These are phyloP conservation scores for Eristalis tenax DNA, from an alignment of 2,888 invertebrate genomes.

Conservation along the genomic window DNA sequence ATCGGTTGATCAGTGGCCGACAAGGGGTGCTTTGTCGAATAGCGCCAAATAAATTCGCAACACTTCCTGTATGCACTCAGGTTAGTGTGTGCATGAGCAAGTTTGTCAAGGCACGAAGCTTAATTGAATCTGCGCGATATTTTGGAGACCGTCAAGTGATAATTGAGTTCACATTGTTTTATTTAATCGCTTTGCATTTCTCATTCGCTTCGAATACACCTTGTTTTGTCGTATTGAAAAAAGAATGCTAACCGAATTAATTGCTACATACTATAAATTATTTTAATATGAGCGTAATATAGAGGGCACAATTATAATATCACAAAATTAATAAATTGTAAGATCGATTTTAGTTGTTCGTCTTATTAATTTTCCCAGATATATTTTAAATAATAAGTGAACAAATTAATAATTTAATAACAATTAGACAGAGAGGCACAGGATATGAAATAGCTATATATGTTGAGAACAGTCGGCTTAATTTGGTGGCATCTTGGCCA, in stretches of 20 bases:
- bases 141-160: slow-evolving; percentile 37
- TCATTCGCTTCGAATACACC: neutral
- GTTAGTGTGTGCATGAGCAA: slow-evolving; percentile 12
- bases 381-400: too few relatives aligned
- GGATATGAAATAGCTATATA: too few relatives aligned
- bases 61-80: slow-evolving; percentile 61
- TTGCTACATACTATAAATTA: slow-evolving; percentile 22
- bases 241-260: slow-evolving; percentile 27
- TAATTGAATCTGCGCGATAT: slow-evolving; percentile 18
- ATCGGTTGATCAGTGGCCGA: slow-evolving; percentile 7
- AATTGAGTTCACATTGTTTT: slow-evolving; percentile 23
- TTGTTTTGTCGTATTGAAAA: slow-evolving; percentile 2
- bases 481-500: too few relatives aligned
- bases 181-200: neutral
- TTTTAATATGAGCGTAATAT: neutral
- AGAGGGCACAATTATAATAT: neutral
- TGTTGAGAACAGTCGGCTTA: too few relatives aligned
- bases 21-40: slow-evolving; percentile 14
- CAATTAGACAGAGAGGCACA: too few relatives aligned
- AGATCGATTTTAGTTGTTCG: too few relatives aligned
- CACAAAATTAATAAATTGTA: too few relatives aligned
- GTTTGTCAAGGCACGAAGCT: slow-evolving; percentile 27
- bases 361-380: too few relatives aligned
- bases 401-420: too few relatives aligned
- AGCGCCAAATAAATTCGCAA: slow-evolving; percentile 44